Evolutionary conservation across 2,888 invertebrate genomes (phyloP).

Genomic region (Seira musarum): DNA sequence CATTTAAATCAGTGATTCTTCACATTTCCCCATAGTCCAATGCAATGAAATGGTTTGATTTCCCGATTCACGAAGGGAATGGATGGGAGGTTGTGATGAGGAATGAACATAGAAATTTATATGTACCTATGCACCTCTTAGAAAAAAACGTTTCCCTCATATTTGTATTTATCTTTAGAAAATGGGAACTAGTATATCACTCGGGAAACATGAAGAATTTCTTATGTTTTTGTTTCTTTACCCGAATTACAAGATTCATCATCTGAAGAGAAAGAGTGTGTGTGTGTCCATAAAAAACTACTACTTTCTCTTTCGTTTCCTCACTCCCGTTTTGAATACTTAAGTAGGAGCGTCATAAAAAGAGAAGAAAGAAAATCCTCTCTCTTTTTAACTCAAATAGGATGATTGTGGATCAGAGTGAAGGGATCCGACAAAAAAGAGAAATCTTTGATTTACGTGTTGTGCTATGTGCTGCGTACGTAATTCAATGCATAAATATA

Average conservation of each 20-base stretch:
- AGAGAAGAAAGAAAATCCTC: slow-evolving; percentile 18
- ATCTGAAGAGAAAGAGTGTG: too few relatives aligned
- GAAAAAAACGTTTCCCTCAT: too few relatives aligned
- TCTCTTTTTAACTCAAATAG: slow-evolving; percentile 4
- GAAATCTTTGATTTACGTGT: slow-evolving; percentile 58
- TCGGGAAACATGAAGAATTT: too few relatives aligned
- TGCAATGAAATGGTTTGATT: too few relatives aligned
- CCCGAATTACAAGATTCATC: slow-evolving; percentile 53
- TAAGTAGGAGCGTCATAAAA: slow-evolving; percentile 32
- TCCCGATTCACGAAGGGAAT: too few relatives aligned
- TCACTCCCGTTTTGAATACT: slow-evolving; percentile 44
- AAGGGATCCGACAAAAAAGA: slow-evolving; percentile 39
- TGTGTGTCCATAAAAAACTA: slow-evolving; percentile 25
- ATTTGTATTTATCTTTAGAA: too few relatives aligned
- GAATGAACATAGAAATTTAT: too few relatives aligned
- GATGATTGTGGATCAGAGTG: slow-evolving; percentile 32
- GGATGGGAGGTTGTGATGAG: too few relatives aligned
- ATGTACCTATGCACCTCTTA: too few relatives aligned
- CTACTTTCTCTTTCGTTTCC: slow-evolving; percentile 17
- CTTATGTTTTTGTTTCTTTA: slow-evolving; percentile 36
- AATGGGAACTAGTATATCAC: too few relatives aligned
- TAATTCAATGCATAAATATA: slow-evolving; percentile 53
- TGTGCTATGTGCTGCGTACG: slow-evolving; percentile 42
- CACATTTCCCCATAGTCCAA: too few relatives aligned
- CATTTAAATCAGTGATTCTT: too few relatives aligned